Evolutionary conservation across 2,888 invertebrate species (phyloP), one percentile per base, ranked within the genome.

Genomic region (Ochropleura leucogaster): DNA sequence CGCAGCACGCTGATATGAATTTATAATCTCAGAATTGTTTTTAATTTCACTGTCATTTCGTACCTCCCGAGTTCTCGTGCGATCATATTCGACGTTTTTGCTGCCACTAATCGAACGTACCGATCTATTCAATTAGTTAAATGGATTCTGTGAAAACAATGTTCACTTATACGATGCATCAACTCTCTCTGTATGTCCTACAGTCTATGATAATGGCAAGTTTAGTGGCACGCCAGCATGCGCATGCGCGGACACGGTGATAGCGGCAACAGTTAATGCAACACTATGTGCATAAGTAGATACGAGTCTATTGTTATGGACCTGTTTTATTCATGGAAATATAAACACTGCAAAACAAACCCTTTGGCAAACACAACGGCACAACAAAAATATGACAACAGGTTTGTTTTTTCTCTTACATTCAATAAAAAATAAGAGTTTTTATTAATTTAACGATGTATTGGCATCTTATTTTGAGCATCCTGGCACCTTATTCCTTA

Each of bases 121-220:
- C 77, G 20, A 86, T 87, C 86, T 82, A 85, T 80, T 80, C 82
- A 87, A 86, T 86, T 86, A 86, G 78, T 82, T 70, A 76, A 85
- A 85, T 82, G 53, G 68, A 83, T 87, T 83, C 77, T 75, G 72
- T 16, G 78, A 74, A 75, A 51, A 67, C 66, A 69, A 57, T 74
- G 60, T 66, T 79, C 55, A 55, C 67, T 62, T 70, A 63, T 59
- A 57, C 47, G 55, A 44, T 30, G 53, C 63, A 64, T 69, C 69
- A 71, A 72, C 47, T 69, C 70, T 64, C 65, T 75, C 75, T 66
- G 40, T 72, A 30, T 55, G 59, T 65, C 64, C 74, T 30, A 55
- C 67, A 53, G 68, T 68, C 72, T 55, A 72, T 67, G 66, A 64
- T 72, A 65, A 80, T 60, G 42, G 0, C n/a, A 40, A 51, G 49